Evolutionary conservation across 1,140 invertebrate genomes (phyloP).

Genomic region (Lepidostoma basale): DNA sequence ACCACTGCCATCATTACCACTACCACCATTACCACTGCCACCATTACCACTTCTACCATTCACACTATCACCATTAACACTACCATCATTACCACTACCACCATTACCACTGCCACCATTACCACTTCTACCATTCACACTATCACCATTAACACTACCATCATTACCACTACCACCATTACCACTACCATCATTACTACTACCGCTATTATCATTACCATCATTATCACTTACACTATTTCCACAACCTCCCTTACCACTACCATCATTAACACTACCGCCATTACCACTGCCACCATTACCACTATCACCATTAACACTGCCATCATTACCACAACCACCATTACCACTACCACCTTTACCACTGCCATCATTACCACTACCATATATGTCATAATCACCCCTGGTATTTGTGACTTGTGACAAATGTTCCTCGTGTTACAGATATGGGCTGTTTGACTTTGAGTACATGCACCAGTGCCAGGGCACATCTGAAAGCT

Average conservation of each 20-base stretch:
- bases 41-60: neutral
- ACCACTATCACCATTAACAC: neutral
- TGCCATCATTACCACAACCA: neutral
- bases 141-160: neutral
- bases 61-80: neutral
- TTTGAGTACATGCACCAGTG: constrained; percentile 96
- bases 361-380: neutral
- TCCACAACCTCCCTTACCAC: neutral
- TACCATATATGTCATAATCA: neutral
- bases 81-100: neutral
- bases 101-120: neutral
- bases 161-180: neutral
- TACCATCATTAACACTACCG: neutral
- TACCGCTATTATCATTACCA: neutral
- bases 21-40: neutral
- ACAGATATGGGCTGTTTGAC: constrained; percentile 89
- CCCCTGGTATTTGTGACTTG: neutral
- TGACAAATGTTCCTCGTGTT: neutral
- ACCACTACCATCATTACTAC: neutral
- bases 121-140: neutral
- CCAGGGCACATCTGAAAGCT: constrained; percentile 90
- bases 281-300: neutral
- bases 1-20: neutral
- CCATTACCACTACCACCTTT: neutral
- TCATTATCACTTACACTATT: neutral